phyloP scores from a whole-genome alignment of 2,797 vertebrate species.

The Enteromius afrohamiltoni region DNA sequence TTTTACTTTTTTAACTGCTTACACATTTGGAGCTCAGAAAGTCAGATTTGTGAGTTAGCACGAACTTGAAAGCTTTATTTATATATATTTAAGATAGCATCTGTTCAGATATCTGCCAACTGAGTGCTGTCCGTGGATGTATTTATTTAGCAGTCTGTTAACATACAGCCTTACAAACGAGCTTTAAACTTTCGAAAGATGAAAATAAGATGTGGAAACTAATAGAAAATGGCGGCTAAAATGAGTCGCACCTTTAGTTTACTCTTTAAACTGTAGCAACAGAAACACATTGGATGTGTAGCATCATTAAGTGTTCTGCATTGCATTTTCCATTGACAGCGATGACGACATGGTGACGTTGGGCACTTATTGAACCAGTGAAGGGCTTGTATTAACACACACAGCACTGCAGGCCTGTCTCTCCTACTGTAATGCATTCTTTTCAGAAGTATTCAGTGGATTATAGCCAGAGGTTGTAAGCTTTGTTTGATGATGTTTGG shows the following conservation, averaged over 20 bases:
- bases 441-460: not conserved
- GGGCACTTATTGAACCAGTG: slow-evolving; percentile 26
- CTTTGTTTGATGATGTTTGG: not conserved
- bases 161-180: not conserved
- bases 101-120: not conserved
- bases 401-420: slow-evolving; percentile 26
- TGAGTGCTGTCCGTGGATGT: not conserved
- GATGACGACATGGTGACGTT: slow-evolving; percentile 50
- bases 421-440: not conserved
- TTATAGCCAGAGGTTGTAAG: not conserved
- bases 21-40: not conserved
- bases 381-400: not conserved
- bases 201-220: not conserved
- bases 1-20: slow-evolving; percentile 24
- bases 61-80: not conserved
- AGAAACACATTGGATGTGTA: not conserved
- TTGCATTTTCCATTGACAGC: slow-evolving; percentile 43
- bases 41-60: not conserved
- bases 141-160: not conserved
- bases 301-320: slow-evolving; percentile 19
- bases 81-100: not conserved
- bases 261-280: not conserved
- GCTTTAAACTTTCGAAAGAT: not conserved
- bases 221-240: not conserved
- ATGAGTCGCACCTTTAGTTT: not conserved